A percentile compares a stretch with the other conserved stretches of the same genome.
These are phyloP conservation scores for Amblyraja radiata DNA, from an alignment of 2,797 vertebrate genomes.

Conservation along the genomic window DNA sequence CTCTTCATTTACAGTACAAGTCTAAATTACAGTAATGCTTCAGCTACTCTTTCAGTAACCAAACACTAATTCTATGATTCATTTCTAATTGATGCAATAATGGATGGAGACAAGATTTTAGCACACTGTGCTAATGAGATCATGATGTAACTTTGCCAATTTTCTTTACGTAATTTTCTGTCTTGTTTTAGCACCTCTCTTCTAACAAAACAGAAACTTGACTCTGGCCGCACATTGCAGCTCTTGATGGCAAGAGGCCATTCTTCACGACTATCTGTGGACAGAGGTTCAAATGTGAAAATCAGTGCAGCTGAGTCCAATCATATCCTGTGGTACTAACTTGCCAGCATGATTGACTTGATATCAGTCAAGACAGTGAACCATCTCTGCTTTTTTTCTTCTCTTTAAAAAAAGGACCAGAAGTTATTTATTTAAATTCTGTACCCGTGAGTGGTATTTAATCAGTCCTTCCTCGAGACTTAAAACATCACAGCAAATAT, in stretches of 20 bases:
- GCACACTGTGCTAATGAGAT: neutral
- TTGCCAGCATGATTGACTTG: neutral
- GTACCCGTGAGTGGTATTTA: neutral
- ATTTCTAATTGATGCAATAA: slow-evolving; percentile 31
- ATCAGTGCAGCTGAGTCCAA: neutral
- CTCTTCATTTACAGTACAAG: neutral
- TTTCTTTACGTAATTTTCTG: neutral
- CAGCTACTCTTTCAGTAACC: slow-evolving; percentile 11
- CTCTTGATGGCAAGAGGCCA: too few species aligned
- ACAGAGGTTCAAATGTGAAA: neutral
- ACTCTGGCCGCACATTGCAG: neutral
- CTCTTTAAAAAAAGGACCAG: neutral
- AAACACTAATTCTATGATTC: neutral
- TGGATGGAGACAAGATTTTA: slow-evolving; percentile 16
- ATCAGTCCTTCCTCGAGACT: neutral
- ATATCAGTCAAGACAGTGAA: neutral
- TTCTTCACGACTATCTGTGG: neutral
- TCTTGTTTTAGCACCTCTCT: neutral
- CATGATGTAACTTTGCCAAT: slow-evolving; percentile 1
- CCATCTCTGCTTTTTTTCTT: neutral
- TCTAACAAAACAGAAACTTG: neutral
- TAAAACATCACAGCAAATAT: neutral
- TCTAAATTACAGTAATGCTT: slow-evolving; percentile 30
- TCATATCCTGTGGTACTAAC: neutral
- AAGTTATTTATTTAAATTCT: neutral